Base-by-base conservation (phyloP, 2,888 invertebrate genomes). In the Operophtera brumata region DNA sequence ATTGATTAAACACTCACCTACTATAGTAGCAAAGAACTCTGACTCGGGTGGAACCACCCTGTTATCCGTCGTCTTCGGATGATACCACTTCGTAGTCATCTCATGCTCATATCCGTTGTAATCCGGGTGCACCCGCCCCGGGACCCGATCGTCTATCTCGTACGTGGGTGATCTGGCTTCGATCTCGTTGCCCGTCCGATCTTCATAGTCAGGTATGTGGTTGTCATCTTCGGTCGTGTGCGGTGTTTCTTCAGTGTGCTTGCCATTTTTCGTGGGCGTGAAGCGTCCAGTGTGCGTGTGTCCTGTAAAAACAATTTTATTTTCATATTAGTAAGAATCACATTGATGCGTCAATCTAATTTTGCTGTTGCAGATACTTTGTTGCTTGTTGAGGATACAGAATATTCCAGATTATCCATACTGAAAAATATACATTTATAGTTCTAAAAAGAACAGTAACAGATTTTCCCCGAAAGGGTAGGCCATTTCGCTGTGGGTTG, bases 201-300 rank as follows among this genome's bases (percentile, higher is more conserved):
- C 83, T 20, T 86, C 86, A 54, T 89, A 86, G 47, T 90, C 89
- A 1, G 81, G 82, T 56, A 86, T 84, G 42, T 75, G 86, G 68
- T 83, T 82, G 20, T 91, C 91, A 39, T 91, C 89, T 65, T 91
- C 91, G 0, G 92, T 92, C 0, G 90, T 91, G 43, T 82, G 84
- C 0, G 83, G 79, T 0, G 77, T 69, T 25, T 86, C 86, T 0
- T 82, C 85, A 4, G 80, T 74, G 0, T 84, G 81, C 25, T 65
- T 74, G 1, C 80, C 81, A 3, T 59, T 59, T 2, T 79, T 62
- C 6, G 86, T 82, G 0, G 88, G 86, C 0, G 88, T 88, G 61
- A 80, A 85, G 20, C 82, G 73, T n/a, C 77, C 79, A 0, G 84
- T 76, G 56, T 80, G 83, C 1, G 81, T 77, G 52, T 82, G 84